Conservation (phyloP, 2,113 vertebrate species). For the Seriola rivoliana region DNA sequence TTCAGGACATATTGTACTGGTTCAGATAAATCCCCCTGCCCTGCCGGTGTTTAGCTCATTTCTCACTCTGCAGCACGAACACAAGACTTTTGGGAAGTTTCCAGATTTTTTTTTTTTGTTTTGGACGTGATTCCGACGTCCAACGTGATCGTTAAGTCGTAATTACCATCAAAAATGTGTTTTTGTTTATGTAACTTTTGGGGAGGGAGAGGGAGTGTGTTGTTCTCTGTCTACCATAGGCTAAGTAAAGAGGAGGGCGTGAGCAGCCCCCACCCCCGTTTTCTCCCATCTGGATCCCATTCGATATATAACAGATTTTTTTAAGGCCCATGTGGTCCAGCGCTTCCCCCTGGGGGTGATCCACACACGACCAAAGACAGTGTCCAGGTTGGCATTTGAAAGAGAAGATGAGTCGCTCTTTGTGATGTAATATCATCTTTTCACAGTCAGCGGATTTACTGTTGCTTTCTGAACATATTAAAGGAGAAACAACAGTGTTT, state of each 20-base stretch:
- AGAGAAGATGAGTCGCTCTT: background rate
- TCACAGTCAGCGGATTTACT: background rate
- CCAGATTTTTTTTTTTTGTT: background rate
- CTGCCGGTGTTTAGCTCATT: background rate
- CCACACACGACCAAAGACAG: constrained; percentile 8
- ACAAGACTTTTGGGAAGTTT: background rate
- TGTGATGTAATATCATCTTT: background rate
- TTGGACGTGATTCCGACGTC: background rate
- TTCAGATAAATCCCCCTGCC: constrained; percentile 1
- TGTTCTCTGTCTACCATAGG: constrained; percentile 70
- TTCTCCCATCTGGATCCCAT: constrained; percentile 77
- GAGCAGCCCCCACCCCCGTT: background rate
- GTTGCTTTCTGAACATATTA: too few relatives aligned
- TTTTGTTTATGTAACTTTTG: constrained; percentile 48
- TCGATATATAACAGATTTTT: constrained; percentile 32
- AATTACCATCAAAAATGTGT: constrained; percentile 42
- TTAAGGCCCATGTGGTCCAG: constrained; percentile 36
- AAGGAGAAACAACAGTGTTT: background rate
- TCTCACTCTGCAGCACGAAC: constrained; percentile 18
- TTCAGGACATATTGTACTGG: constrained; percentile 2
- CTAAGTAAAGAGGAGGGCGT: constrained; percentile 57
- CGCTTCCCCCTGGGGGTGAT: background rate
- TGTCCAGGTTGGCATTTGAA: constrained; percentile 13
- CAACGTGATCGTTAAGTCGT: constrained; percentile 1
- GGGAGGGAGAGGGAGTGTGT: constrained; percentile 61